Evolutionary conservation across 2,888 invertebrate species (phyloP).

Genomic region (Bellardia bayeri): DNA sequence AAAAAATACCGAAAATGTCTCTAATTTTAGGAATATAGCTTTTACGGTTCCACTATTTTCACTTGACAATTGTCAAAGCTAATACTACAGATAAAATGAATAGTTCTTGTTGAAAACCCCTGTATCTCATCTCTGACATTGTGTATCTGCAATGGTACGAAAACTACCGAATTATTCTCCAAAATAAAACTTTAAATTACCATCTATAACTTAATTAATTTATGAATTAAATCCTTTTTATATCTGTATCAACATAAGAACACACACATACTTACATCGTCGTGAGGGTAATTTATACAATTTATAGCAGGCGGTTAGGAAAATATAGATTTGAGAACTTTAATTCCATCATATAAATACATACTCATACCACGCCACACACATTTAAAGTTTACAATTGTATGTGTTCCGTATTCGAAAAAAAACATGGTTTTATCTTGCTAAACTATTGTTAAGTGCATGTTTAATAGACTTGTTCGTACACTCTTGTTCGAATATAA

Average conservation of each 20-base stretch:
- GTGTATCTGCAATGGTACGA: no score
- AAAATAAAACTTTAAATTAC: no score
- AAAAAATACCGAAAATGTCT: no score
- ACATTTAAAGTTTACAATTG: slow-evolving; percentile 7
- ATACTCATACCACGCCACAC: background rate
- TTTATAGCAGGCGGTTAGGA: slow-evolving; percentile 74
- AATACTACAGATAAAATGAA: no score
- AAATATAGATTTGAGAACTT: slow-evolving; percentile 43
- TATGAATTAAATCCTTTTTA: background rate
- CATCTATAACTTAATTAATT: no score
- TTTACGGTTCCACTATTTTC: no score
- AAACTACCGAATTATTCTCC: no score
- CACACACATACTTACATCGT: slow-evolving; percentile 45
- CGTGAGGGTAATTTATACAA: slow-evolving; percentile 80
- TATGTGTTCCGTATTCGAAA: background rate
- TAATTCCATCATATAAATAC: background rate
- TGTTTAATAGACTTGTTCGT: slow-evolving; percentile 33
- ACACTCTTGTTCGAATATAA: slow-evolving; percentile 4
- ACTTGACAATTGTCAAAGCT: no score
- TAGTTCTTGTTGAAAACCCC: no score
- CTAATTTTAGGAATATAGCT: no score
- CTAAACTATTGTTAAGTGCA: slow-evolving; percentile 58
- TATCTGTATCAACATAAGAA: background rate
- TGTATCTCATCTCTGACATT: no score
- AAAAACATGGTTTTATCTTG: slow-evolving; percentile 39